A percentile compares a stretch with the other conserved stretches of the same genome.
Conservation (phyloP, 2,888 invertebrate species). For the Scotopteryx bipunctaria region DNA sequence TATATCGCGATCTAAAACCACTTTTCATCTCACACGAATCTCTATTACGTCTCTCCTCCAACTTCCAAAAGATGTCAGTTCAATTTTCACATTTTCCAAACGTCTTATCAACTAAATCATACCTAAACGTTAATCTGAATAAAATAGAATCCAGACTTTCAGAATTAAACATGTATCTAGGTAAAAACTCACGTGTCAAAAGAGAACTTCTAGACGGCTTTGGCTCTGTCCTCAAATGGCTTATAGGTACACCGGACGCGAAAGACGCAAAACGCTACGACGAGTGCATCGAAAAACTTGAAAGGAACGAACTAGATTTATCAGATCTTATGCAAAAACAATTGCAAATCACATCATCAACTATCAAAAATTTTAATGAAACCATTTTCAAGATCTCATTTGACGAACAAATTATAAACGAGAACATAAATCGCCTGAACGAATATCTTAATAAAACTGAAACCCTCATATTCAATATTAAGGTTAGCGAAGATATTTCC, state of each 20-base stretch:
- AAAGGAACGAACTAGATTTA: constrained; percentile 39
- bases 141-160: constrained; percentile 35
- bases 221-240: constrained; percentile 41
- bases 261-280: no score
- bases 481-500: constrained; percentile 38
- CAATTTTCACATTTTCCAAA: constrained; percentile 25
- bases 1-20: constrained; percentile 36
- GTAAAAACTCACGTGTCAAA: constrained; percentile 25
- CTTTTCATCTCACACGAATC: constrained; percentile 28
- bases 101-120: constrained; percentile 30
- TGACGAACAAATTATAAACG: constrained; percentile 38
- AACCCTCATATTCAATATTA: constrained; percentile 34
- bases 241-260: constrained; percentile 45
- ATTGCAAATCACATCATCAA: constrained; percentile 42
- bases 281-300: constrained; percentile 32
- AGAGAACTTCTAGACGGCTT: constrained; percentile 42
- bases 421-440: constrained; percentile 37
- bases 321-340: constrained; percentile 35
- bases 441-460: constrained; percentile 32
- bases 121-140: constrained; percentile 31
- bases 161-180: constrained; percentile 32
- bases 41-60: constrained; percentile 27
- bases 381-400: constrained; percentile 42
- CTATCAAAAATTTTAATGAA: constrained; percentile 36
- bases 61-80: constrained; percentile 17